Base-by-base conservation (phyloP, 2,113 vertebrate species). In the Felis chaus region DNA sequence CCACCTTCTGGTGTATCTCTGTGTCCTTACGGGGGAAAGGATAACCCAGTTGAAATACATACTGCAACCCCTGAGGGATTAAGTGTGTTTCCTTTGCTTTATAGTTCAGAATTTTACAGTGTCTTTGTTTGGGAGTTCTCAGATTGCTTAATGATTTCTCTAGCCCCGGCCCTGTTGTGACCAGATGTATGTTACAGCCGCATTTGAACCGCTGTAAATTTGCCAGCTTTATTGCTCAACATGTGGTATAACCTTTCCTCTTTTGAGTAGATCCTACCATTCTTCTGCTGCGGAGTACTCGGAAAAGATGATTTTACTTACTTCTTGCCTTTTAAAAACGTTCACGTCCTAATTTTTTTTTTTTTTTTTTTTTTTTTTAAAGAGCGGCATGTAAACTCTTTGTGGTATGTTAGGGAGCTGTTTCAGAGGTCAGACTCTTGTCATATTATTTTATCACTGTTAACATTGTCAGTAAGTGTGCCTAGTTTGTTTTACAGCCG, bases 11-110 rank as follows among this genome's bases (percentile, higher is more conserved):
- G 95, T 95, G 96, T 97, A 92, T 98, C 92, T 94, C 98, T 86
- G 57, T 89, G 98, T 96, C 98, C 98, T 98, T 98, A 31, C 19
- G 74, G 98, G 97, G 96, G 96, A 96, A 98, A 97, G 98, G 87
- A 98, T 98, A 98, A 97, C 98, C 94, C 97, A 97, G 98, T 97
- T 98, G 98, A 98, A 99, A 98, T 98, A 98, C 98, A 98, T 98
- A 98, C 98, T 98, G 98, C 73, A 98, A 96, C 98, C 98, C 98
- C 98, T 95, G 89, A 85, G 97, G 98, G 99, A 99, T 99, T 99
- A 99, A 98, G 98, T 97, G 96, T 98, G 98, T 98, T 99, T 99
- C 98, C 99, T 99, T 98, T 98, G 97, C 98, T 98, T 99, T 99
- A 97, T 98, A 98, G 98, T 98, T 98, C 89, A 98, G 98, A 98